Conservation (phyloP, 2,113 vertebrate genomes). For the Mastomys natalensis region DNA sequence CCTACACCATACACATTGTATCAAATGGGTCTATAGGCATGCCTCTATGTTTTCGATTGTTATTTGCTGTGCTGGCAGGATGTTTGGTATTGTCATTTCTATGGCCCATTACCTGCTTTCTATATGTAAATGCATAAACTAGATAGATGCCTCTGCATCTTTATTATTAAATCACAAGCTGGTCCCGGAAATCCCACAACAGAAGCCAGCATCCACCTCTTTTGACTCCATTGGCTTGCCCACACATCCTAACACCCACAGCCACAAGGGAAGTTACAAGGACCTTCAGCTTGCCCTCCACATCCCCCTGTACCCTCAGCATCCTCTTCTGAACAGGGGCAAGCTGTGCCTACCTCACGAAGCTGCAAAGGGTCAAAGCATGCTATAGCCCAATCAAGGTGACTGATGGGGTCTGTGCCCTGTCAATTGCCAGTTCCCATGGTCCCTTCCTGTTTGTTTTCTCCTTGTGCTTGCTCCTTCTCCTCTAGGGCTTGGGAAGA, state of each 20-base stretch:
- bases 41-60: too few relatives aligned
- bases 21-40: too few relatives aligned
- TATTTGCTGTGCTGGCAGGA: too few relatives aligned
- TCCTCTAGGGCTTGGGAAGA: neutral
- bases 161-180: too few relatives aligned
- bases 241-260: neutral
- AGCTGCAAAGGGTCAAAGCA: neutral
- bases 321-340: neutral
- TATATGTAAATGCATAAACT: too few relatives aligned
- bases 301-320: neutral
- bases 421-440: neutral
- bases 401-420: neutral
- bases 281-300: neutral
- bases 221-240: neutral
- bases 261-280: neutral
- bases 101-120: too few relatives aligned
- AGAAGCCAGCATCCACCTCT: neutral
- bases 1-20: too few relatives aligned
- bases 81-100: too few relatives aligned
- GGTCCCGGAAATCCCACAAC: too few relatives aligned
- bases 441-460: neutral
- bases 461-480: neutral
- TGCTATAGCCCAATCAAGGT: neutral
- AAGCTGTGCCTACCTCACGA: accelerated
- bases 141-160: too few relatives aligned